Percentiles rank a stretch among this genome's conserved stretches.
Evolutionary conservation across 1,140 invertebrate species (phyloP).

Genomic region (Olivierus martensii): DNA sequence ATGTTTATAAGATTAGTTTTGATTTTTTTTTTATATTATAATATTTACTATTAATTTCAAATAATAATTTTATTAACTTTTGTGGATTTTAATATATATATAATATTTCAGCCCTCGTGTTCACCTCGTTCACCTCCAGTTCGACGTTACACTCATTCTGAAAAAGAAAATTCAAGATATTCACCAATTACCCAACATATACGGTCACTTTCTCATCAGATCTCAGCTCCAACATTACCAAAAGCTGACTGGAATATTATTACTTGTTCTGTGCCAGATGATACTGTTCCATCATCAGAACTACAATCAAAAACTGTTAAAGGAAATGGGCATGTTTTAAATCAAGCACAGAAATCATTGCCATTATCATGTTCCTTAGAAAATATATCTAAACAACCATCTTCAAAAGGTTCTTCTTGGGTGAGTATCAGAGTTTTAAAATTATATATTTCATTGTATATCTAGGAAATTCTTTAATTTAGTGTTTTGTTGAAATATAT

Average conservation of each 20-base stretch:
- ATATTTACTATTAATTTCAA: not conserved
- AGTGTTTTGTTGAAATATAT: too few relatives aligned
- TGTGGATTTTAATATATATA: not conserved
- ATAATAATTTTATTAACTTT: not conserved
- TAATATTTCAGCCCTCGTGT: slow-evolving; percentile 8
- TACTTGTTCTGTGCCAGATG: not conserved
- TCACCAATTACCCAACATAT: slow-evolving; percentile 2
- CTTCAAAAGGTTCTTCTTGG: slow-evolving; percentile 9
- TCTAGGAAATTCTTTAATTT: too few relatives aligned
- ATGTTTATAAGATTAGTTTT: too few relatives aligned
- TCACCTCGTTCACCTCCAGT: slow-evolving; percentile 15
- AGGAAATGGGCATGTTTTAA: not conserved
- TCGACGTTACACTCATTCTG: slow-evolving; percentile 4
- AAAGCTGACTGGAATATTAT: not conserved
- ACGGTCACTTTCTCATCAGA: slow-evolving; percentile 14
- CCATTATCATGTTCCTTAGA: slow-evolving; percentile 15
- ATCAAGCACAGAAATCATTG: not conserved
- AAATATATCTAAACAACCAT: slow-evolving; percentile 12
- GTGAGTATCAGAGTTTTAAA: not conserved
- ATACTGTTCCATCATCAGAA: not conserved
- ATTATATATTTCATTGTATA: too few relatives aligned
- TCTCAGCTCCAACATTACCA: slow-evolving; percentile 12
- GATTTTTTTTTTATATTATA: not conserved
- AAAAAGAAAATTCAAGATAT: slow-evolving; percentile 11
- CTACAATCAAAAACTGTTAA: not conserved